Base-by-base conservation (phyloP, 2,888 invertebrate species). In the Tribolium freemani region DNA sequence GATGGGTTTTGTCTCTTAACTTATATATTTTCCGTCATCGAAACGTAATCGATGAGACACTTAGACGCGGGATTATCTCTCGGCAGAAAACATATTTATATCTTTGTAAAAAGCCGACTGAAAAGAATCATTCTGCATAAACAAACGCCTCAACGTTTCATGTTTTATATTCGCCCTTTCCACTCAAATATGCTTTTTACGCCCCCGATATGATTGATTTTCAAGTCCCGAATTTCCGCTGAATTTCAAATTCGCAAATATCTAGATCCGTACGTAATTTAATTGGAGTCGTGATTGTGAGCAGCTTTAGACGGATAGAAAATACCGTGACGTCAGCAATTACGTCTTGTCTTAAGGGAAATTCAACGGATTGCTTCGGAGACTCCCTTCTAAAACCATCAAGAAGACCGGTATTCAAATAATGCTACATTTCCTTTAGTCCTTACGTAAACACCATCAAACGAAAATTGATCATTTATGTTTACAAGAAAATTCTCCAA, bases 301-400 rank as follows among this genome's bases (percentile, higher is more conserved):
- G 48, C 31, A 56, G 61, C 45, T 58, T 58, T 38, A 16, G 57
- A 10, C 13, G 50, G 16, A 51, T 38, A 44, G 13, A 56, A 66
- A 57, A 56, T 54, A 46, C 26, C 10, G n/a, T 56, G 54, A 66
- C 66, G 66, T 66, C 56, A 20, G 48, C 66, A 66, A 66, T 56
- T 66, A 66, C 54, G 30, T 56, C 16, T 46, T 31, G 56, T 54
- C 66, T 56, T 66, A 16, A 13, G 66, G 66, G 54, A 66, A 66
- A 54, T 66, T 56, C 54, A n/a, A 26, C 6, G 30, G 66, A 66
- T 66, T 66, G 54, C 54, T 56, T 16, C 3, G 9, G 38, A 20
- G 26, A 66, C 54, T 46, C 45, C 56, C 6, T 13, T 45, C 54
- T 54, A 66, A 64, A 44, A n/a, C 66, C 11, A 45, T 66, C 54